phyloP scores from a whole-genome alignment of 1,140 invertebrate genomes.

The Pseudomyrmex dendroicus region DNA sequence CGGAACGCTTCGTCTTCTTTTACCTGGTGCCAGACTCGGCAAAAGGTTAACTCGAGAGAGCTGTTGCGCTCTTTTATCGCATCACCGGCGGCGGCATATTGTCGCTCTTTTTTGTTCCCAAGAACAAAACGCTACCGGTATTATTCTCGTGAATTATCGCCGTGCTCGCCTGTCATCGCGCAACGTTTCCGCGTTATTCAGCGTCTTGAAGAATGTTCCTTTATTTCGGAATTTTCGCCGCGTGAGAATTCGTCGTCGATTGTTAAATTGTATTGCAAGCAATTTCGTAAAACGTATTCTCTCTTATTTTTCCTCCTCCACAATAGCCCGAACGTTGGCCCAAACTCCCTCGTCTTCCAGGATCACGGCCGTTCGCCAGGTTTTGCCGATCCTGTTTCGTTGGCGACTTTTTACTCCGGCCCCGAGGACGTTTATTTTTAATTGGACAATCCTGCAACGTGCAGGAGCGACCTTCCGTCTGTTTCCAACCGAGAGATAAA shows the following conservation, averaged over 20 bases:
- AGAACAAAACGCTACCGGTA: not conserved
- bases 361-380: slow-evolving; percentile 57
- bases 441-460: slow-evolving; percentile 22
- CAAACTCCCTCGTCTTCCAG: slow-evolving; percentile 7
- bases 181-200: slow-evolving; percentile 20
- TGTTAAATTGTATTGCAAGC: too few relatives aligned
- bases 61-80: not conserved
- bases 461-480: not conserved
- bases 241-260: not conserved
- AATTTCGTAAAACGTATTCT: too few relatives aligned
- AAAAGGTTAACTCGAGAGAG: slow-evolving; percentile 73
- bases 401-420: slow-evolving; percentile 6
- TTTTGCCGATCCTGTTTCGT: slow-evolving; percentile 25
- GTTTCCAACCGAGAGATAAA: not conserved
- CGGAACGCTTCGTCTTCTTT: slow-evolving; percentile 30
- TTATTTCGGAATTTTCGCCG: not conserved
- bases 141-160: slow-evolving; percentile 5
- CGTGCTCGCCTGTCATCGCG: slow-evolving; percentile 21
- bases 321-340: not conserved
- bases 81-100: not conserved
- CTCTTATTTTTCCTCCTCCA: not conserved
- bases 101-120: slow-evolving; percentile 7
- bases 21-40: slow-evolving; percentile 19
- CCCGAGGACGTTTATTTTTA: slow-evolving; percentile 64
- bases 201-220: not conserved